Evolutionary conservation across 2,888 invertebrate genomes (phyloP), one percentile per base, ranked within the genome.

Genomic region (Choreutis nemorana): DNA sequence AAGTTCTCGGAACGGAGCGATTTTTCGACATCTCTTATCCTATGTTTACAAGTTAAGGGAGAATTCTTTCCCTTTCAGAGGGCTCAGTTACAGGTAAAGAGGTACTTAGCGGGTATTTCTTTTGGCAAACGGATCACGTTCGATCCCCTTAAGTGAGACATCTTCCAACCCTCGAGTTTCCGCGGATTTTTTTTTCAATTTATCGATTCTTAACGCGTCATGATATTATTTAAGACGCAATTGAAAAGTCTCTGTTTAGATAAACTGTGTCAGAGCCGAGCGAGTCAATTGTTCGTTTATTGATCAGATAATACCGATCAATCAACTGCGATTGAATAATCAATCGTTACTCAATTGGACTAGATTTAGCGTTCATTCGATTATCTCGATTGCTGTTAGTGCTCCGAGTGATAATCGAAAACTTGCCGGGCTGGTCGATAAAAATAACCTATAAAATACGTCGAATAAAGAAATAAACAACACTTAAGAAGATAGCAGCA

Each of bases 61-160:
- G 57, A 58, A 51, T 47, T 50, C 42, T 31, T 33, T 27, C 29
- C 50, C 59, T 63, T 55, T 44, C 42, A 29, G 40, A 43, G 49
- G 50, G 52, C 41, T 34, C 50, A 31, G 43, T 26, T 29, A 53
- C 63, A 66, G 64, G 66, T 67, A 63, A 65, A 62, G 61, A 57
- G 59, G 60, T 63, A 51, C 61, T 66, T 64, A 65, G 58, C n/a
- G n/a, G 58, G 52, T 56, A 60, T 71, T 75, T 72, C 75, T 72
- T 73, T 59, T 70, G 59, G 63, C 66, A 77, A 71, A 67, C 77
- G 58, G 78, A 78, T 78, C 78, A 78, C 78, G 78, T 78, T 58
- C 68, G 57, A 59, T 57, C 59, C 55, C 45, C 55, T 63, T 75
- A 75, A 78, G 75, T 75, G 73, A 75, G 71, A 67, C 64, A 61